Conservation (phyloP, 2,888 invertebrate species). For the Epinotia demarniana region DNA sequence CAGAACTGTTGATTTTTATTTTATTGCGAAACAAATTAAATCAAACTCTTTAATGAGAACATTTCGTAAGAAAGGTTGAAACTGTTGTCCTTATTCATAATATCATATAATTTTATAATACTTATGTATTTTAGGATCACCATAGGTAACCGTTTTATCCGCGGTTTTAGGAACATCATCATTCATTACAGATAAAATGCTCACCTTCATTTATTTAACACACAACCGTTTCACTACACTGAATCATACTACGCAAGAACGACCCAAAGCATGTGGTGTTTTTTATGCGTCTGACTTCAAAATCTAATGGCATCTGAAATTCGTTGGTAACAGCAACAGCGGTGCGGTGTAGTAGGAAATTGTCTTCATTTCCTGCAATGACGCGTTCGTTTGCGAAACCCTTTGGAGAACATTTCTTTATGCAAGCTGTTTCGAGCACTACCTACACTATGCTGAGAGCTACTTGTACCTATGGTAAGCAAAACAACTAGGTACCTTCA, state of each 20-base stretch:
- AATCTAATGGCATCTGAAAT: background rate
- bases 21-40: too few species aligned
- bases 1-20: too few species aligned
- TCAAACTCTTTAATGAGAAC: too few species aligned
- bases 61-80: too few species aligned
- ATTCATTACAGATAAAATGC: background rate
- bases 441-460: constrained; percentile 36
- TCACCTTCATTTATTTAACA: background rate
- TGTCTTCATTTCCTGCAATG: constrained; percentile 65
- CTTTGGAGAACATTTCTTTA: constrained; percentile 58
- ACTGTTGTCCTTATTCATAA: too few species aligned
- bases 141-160: too few species aligned
- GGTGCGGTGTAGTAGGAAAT: constrained; percentile 55
- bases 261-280: too few species aligned
- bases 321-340: background rate
- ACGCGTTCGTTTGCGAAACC: constrained; percentile 54
- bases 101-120: too few species aligned
- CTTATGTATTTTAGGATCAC: too few species aligned
- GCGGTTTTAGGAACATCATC: too few species aligned
- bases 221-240: background rate
- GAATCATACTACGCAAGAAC: background rate
- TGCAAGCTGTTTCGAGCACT: constrained; percentile 63
- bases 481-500: constrained; percentile 21
- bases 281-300: background rate
- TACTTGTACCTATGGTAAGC: constrained; percentile 16